phyloP scores from a whole-genome alignment of 2,113 vertebrate species.

The Rhizomys pruinosus region DNA sequence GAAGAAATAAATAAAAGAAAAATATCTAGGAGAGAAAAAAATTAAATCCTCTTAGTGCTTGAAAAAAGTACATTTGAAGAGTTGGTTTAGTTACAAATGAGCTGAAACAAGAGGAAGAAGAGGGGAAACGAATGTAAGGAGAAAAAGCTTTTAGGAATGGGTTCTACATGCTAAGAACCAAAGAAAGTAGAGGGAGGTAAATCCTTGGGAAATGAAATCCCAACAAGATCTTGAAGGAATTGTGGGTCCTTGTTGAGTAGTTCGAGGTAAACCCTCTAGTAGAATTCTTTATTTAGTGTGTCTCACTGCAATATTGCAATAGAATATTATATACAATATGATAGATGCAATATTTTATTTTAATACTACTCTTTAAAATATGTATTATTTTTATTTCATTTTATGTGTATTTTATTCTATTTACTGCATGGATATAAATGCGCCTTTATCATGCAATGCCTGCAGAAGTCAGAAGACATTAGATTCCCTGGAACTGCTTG shows the following conservation, averaged over 20 bases:
- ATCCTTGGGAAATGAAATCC: background rate
- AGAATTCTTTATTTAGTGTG: background rate
- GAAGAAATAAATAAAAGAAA: slow-evolving; percentile 22
- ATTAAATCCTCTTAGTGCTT: background rate
- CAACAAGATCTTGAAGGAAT: background rate
- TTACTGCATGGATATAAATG: too few relatives aligned
- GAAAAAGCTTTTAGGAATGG: background rate
- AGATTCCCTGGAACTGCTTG: too few relatives aligned
- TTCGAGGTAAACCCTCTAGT: background rate
- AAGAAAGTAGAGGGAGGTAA: background rate
- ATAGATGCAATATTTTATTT: background rate
- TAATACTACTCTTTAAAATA: background rate
- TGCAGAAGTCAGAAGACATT: too few relatives aligned
- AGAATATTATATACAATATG: background rate
- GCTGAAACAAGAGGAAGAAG: background rate
- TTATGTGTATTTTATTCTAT: too few relatives aligned
- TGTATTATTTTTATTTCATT: too few relatives aligned
- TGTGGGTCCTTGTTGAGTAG: background rate
- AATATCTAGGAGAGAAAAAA: background rate
- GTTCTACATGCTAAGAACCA: background rate
- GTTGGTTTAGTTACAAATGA: background rate
- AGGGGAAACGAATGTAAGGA: background rate
- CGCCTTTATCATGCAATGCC: too few relatives aligned
- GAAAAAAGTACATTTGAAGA: slow-evolving; percentile 10
- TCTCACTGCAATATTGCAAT: too few relatives aligned